These are phyloP conservation scores for Echinometra lucunter DNA, from an alignment of 53 echinoderm and acorn worm genomes.

Conservation along the genomic window DNA sequence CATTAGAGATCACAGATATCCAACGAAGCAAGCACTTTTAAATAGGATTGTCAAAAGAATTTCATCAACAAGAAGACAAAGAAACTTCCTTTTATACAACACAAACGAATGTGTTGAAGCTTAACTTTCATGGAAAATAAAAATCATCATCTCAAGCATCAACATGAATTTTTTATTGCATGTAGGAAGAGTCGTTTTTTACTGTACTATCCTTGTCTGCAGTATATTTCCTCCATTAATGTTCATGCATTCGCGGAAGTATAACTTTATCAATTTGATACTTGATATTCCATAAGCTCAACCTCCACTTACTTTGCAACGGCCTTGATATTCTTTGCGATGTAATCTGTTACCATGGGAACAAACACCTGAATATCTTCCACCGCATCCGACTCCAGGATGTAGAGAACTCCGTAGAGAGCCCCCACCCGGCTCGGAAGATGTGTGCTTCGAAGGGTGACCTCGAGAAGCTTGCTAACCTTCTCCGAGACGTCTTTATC, in stretches of 20 bases:
- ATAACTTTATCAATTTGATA: background rate
- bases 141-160: too few relatives aligned
- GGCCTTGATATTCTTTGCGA: constrained; percentile 81
- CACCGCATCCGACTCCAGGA: constrained; percentile 96
- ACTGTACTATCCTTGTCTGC: too few relatives aligned
- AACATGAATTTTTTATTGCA: too few relatives aligned
- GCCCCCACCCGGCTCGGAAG: constrained; percentile 94
- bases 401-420: constrained; percentile 91
- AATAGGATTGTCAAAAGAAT: too few relatives aligned
- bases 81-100: too few relatives aligned
- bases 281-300: background rate
- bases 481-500: constrained; percentile 96
- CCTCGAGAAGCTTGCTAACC: constrained; percentile 93
- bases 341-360: constrained; percentile 92
- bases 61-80: too few relatives aligned
- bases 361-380: constrained; percentile 94
- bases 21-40: background rate
- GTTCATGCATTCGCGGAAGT: background rate
- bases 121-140: too few relatives aligned
- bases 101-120: too few relatives aligned
- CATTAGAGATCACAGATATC: background rate
- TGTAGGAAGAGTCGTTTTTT: too few relatives aligned
- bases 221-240: background rate
- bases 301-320: constrained; percentile 81
- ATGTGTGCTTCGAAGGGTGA: constrained; percentile 94